Base-by-base conservation (phyloP, 2,888 invertebrate species). In the Chrysolina oricalcia region DNA sequence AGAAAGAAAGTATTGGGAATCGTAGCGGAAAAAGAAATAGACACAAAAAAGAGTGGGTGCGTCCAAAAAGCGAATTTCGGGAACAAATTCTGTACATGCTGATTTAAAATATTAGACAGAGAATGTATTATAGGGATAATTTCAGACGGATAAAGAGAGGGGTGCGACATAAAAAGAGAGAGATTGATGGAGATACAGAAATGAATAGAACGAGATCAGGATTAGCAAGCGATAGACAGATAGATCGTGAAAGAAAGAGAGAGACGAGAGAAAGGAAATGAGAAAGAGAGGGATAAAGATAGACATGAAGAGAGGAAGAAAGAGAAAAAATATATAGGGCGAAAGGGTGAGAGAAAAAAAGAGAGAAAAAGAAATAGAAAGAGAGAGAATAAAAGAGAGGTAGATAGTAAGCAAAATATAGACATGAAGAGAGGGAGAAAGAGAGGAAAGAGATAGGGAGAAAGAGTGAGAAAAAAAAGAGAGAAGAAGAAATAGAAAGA, bases 281-380 rank as follows among this genome's bases (percentile, higher is more conserved):
- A 53, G 13, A 40, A n/a, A n/a, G 27, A 69, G 17, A 48, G 63
- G 43, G 53, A 50, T 6, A 48, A 40, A 70, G 50, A 65, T 2
- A 72, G 70, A 46, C 15, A 1, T 0, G 43, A 41, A 50, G 35
- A 48, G 50, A 66, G 41, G 46, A 8, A 69, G 66, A 70, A 56
- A 13, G 56, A 71, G 35, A 27, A 68, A 72, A 68, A 50, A 66
- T 23, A 43, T 2, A 71, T 9, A 46, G 9, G 15, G 19, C 0
- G 0, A 43, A 43, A 17, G 15, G 11, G 3, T 43, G 63, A 62
- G 35, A 70, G 0, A 46, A 15, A 27, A 23, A 21, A n/a, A 43
- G 13, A n/a, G 15, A 11, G 5, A 62, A 46, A 53, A 43, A 70
- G 3, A 41, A 23, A 59, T 11, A 73, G 35, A 43, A 11, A 70